These are phyloP conservation scores for Heliconius hewitsoni DNA, from an alignment of 1,140 invertebrate genomes.

Conservation along the genomic window DNA sequence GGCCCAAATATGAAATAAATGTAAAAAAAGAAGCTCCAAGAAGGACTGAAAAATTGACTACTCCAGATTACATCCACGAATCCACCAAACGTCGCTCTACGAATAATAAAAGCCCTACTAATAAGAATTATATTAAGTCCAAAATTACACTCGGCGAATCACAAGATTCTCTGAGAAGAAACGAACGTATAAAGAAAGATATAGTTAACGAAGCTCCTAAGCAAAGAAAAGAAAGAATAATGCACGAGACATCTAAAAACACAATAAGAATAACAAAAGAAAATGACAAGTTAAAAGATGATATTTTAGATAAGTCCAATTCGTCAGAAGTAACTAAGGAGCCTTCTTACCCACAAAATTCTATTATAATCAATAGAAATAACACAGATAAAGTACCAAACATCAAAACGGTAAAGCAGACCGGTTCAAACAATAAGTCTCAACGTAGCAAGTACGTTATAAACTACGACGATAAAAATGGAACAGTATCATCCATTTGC, in stretches of 20 bases:
- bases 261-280: slow-evolving; percentile 6
- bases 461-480: slow-evolving; percentile 77
- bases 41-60: slow-evolving; percentile 42
- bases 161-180: slow-evolving; percentile 4
- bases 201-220: background rate
- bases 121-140: slow-evolving; percentile 5
- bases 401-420: slow-evolving; percentile 35
- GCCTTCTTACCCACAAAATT: slow-evolving; percentile 3
- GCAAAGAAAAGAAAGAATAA: slow-evolving; percentile 5
- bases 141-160: background rate
- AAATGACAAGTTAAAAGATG: slow-evolving; percentile 13
- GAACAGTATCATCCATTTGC: slow-evolving; percentile 71
- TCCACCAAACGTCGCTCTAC: slow-evolving; percentile 5
- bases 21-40: slow-evolving; percentile 24
- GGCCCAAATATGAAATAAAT: background rate
- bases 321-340: background rate
- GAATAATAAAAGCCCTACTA: slow-evolving; percentile 15
- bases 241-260: slow-evolving; percentile 16
- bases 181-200: background rate
- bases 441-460: slow-evolving; percentile 70
- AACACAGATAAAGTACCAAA: slow-evolving; percentile 36
- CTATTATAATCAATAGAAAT: slow-evolving; percentile 2
- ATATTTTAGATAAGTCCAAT: background rate
- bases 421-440: slow-evolving; percentile 37
- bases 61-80: slow-evolving; percentile 31